Conservation (phyloP, 2,113 vertebrate genomes). For the Puntigrus tetrazona region DNA sequence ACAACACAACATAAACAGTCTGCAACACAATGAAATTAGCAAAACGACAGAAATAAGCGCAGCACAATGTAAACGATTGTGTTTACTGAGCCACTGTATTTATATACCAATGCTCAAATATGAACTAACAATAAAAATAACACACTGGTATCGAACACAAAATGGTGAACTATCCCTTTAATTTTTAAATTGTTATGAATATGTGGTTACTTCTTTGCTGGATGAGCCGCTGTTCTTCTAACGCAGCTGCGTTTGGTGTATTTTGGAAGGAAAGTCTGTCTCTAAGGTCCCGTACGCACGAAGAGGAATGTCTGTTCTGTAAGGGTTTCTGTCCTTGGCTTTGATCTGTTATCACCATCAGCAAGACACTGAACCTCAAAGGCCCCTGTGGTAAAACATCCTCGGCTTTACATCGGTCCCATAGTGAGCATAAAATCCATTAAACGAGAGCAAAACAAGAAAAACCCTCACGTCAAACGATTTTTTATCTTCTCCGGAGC, state of each 20-base stretch:
- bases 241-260: background rate
- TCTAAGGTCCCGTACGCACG: constrained; percentile 5
- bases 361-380: background rate
- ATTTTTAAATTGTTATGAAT: background rate
- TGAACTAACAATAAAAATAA: background rate
- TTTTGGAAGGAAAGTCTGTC: constrained; percentile 7
- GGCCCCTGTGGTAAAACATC: background rate
- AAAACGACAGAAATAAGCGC: too few species aligned
- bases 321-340: constrained; percentile 17
- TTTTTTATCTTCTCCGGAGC: background rate
- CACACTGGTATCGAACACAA: background rate
- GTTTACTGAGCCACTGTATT: too few species aligned
- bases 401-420: background rate
- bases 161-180: background rate
- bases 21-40: too few species aligned
- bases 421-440: background rate
- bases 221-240: background rate
- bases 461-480: background rate
- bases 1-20: too few species aligned
- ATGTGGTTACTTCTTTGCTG: background rate
- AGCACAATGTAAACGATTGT: too few species aligned
- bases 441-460: background rate
- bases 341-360: constrained; percentile 1
- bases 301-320: constrained; percentile 8
- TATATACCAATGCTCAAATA: background rate